Percentiles rank a stretch among this genome's conserved stretches.
Evolutionary conservation across 2,113 vertebrate genomes (phyloP).

Genomic region (Ramphastos sulfuratus): DNA sequence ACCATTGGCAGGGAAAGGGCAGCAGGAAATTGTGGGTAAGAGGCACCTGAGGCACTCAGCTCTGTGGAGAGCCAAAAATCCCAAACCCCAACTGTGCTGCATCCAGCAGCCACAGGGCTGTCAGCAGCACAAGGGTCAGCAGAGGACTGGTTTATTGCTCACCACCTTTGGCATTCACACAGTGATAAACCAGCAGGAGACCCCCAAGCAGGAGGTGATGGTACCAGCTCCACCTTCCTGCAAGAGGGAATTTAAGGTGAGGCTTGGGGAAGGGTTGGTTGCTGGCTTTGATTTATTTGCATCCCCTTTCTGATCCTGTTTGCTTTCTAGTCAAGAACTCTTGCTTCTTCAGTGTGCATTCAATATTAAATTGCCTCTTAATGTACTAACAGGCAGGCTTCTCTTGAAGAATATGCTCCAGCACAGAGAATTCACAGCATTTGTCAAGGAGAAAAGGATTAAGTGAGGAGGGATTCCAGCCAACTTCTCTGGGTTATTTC

Average conservation of each 20-base stretch:
- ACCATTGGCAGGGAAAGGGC: neutral
- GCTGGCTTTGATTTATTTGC: constrained; percentile 34
- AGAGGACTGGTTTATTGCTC: neutral
- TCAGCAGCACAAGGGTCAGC: neutral
- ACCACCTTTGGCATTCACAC: neutral
- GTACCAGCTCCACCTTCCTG: neutral
- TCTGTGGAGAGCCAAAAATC: neutral
- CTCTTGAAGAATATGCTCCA: constrained; percentile 48
- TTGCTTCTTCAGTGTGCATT: constrained; percentile 44
- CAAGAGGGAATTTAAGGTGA: constrained; percentile 42
- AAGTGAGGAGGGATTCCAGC: constrained; percentile 17
- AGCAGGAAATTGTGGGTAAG: neutral
- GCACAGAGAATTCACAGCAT: constrained; percentile 23
- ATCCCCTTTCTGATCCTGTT: neutral
- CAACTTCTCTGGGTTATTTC: neutral
- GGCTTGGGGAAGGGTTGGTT: neutral
- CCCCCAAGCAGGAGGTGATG: neutral
- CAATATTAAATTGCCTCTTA: constrained; percentile 61
- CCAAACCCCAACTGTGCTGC: neutral
- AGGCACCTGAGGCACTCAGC: neutral
- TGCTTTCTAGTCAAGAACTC: constrained; percentile 53
- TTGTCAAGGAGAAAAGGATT: constrained; percentile 60
- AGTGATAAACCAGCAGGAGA: neutral
- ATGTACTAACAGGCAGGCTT: constrained; percentile 45
- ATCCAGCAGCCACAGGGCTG: neutral